A percentile compares a stretch with the other conserved stretches of the same genome.
phyloP scores from a whole-genome alignment of 2,888 invertebrate genomes.

The Chouioia cunea region DNA sequence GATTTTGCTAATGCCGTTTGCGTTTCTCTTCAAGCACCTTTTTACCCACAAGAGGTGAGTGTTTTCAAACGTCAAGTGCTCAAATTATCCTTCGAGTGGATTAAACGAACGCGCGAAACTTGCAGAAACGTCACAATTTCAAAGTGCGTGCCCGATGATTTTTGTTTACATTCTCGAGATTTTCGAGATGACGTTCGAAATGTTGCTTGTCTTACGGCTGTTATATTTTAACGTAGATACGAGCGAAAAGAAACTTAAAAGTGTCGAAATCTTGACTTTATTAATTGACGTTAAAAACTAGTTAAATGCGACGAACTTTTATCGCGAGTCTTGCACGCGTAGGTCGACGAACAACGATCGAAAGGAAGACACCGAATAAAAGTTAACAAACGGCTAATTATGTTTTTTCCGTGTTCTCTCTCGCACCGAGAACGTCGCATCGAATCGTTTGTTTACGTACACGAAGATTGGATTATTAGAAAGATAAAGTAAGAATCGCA shows the following conservation, averaged over 20 bases:
- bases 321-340: slow-evolving; percentile 22
- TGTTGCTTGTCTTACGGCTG: no score
- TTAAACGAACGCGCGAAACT: no score
- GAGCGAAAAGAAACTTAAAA: slow-evolving; percentile 10
- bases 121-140: no score
- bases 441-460: slow-evolving; percentile 29
- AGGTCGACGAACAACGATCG: slow-evolving; percentile 44
- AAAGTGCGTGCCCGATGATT: no score
- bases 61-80: no score
- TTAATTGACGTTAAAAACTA: no score
- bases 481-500: slow-evolving; percentile 13
- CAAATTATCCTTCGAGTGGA: no score
- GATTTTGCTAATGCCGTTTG: slow-evolving; percentile 89
- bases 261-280: no score
- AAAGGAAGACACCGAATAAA: slow-evolving; percentile 15
- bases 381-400: neutral
- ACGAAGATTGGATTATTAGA: neutral
- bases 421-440: no score
- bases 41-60: slow-evolving; percentile 86
- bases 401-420: neutral
- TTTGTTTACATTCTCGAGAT: no score
- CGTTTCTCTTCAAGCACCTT: slow-evolving; percentile 87
- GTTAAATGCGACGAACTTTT: no score
- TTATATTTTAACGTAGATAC: slow-evolving; percentile 2
- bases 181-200: no score